Evolutionary conservation across 2,113 vertebrate species (phyloP).

Genomic region (Nibea coibor): DNA sequence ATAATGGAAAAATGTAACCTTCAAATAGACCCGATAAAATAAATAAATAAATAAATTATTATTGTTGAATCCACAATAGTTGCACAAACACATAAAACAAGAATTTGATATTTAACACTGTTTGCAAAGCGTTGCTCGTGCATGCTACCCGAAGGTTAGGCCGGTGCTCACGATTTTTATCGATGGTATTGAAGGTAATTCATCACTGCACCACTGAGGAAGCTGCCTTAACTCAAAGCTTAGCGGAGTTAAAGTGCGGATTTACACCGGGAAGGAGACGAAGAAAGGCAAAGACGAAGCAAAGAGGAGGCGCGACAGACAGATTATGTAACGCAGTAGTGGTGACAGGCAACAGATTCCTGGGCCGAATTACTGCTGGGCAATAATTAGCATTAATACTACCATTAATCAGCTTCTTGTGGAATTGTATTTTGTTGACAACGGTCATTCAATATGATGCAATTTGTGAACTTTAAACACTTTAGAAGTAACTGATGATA

Average conservation of each 20-base stretch:
- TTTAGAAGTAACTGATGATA: neutral
- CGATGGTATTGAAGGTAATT: neutral
- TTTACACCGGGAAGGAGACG: neutral
- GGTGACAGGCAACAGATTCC: neutral
- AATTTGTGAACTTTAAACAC: neutral
- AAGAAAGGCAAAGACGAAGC: slow-evolving; percentile 15
- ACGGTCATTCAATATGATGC: neutral
- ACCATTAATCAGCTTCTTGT: neutral
- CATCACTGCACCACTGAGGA: neutral
- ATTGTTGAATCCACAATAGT: slow-evolving; percentile 1
- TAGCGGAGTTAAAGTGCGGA: neutral
- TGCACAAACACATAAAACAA: neutral
- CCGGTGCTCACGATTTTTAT: neutral
- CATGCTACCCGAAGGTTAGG: neutral
- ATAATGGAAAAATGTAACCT: slow-evolving; percentile 26
- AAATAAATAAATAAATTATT: neutral
- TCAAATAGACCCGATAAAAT: slow-evolving; percentile 29
- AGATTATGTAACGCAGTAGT: neutral
- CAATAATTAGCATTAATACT: slow-evolving; percentile 5
- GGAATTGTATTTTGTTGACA: slow-evolving; percentile 1
- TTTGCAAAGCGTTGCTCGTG: neutral
- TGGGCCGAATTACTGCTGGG: neutral
- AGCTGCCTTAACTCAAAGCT: neutral
- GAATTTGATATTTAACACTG: neutral
- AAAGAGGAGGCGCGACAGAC: slow-evolving; percentile 12